These are phyloP conservation scores for Lucilia sericata DNA, from an alignment of 1,140 invertebrate species.

Conservation along the genomic window DNA sequence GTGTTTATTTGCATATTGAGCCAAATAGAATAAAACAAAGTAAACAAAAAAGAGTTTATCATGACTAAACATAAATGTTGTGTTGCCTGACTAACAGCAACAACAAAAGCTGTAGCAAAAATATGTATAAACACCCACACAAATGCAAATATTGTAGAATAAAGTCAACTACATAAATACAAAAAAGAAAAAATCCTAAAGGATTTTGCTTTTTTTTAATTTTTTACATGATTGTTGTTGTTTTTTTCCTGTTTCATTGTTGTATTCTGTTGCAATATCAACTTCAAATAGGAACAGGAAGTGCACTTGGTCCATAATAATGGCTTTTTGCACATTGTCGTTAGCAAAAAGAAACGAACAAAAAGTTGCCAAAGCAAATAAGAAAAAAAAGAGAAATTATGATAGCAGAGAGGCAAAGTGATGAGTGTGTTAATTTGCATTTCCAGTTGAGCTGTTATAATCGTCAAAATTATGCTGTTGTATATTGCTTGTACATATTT, in stretches of 20 bases:
- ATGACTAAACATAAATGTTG: constrained; percentile 24
- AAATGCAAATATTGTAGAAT: not conserved
- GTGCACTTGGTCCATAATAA: constrained; percentile 20
- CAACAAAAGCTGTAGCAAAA: not conserved
- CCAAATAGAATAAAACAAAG: too few species aligned
- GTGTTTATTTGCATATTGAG: not conserved
- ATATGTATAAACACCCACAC: not conserved
- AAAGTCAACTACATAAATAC: not conserved
- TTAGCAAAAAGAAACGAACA: not conserved
- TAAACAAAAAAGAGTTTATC: not conserved
- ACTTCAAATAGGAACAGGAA: not conserved
- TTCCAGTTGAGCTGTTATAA: not conserved
- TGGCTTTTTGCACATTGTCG: not conserved
- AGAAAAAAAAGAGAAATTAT: too few species aligned
- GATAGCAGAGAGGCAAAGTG: not conserved
- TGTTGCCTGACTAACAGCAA: not conserved
- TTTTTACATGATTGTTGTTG: not conserved
- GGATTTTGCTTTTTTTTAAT: not conserved
- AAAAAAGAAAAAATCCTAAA: not conserved
- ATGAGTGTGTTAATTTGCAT: constrained; percentile 24
- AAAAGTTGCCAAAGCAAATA: not conserved
- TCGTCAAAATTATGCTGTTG: not conserved
- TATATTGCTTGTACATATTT: too few species aligned
- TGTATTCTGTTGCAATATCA: not conserved
- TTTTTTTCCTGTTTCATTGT: not conserved